phyloP scores from a whole-genome alignment of 1,140 invertebrate genomes.

The Papilio polyxenes region DNA sequence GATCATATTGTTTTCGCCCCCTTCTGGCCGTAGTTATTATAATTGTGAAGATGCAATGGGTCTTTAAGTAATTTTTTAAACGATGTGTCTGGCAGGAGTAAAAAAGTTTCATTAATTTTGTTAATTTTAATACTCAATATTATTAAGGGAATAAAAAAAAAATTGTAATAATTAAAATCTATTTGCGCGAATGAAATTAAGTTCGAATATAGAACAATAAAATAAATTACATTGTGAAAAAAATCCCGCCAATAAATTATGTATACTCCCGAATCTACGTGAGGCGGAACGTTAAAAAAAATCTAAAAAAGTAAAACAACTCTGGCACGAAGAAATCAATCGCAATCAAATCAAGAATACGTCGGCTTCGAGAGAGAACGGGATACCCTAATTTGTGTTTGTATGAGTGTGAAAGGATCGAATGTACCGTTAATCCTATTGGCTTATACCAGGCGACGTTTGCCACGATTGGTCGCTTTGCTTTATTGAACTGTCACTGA shows the following conservation, averaged over 20 bases:
- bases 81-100: too few species aligned
- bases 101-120: too few species aligned
- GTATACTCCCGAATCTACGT: conserved; percentile 22
- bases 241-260: conserved; percentile 28
- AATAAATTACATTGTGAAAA: conserved; percentile 6
- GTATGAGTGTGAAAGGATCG: conserved; percentile 50
- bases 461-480: conserved; percentile 77
- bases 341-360: conserved; percentile 78
- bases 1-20: too few species aligned
- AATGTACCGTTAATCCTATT: conserved; percentile 77
- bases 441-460: conserved; percentile 79
- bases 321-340: conserved; percentile 78
- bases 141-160: background rate
- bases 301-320: conserved; percentile 53
- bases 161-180: background rate
- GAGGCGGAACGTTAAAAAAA: conserved; percentile 21
- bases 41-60: too few species aligned
- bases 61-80: too few species aligned
- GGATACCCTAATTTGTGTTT: conserved; percentile 49
- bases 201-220: background rate
- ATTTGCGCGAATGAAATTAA: background rate
- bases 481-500: conserved; percentile 80
- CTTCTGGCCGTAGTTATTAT: too few species aligned
- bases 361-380: conserved; percentile 59
- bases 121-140: too few species aligned